These are phyloP conservation scores for Nerophis ophidion DNA, from an alignment of 2,113 vertebrate species.

Conservation along the genomic window DNA sequence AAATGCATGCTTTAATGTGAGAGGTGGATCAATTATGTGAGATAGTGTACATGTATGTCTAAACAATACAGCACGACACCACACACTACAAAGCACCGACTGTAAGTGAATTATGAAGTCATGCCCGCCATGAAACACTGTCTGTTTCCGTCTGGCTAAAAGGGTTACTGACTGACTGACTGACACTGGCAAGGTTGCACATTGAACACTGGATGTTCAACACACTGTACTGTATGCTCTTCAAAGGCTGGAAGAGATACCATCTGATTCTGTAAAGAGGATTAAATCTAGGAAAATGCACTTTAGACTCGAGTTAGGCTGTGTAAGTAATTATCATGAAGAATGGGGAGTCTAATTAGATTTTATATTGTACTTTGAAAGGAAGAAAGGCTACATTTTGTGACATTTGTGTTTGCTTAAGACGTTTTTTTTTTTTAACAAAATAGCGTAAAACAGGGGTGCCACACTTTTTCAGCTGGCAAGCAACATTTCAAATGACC, in stretches of 20 bases:
- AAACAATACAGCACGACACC: constrained; percentile 27
- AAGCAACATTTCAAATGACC: too few species aligned
- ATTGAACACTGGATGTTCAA: constrained; percentile 24
- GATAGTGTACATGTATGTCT: neutral
- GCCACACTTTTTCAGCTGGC: too few species aligned
- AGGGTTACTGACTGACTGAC: constrained; percentile 13
- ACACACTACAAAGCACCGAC: constrained; percentile 23
- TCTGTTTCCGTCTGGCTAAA: constrained; percentile 36
- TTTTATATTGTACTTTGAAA: constrained; percentile 12
- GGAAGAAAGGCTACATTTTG: constrained; percentile 13
- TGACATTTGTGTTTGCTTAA: constrained; percentile 20
- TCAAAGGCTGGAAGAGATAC: constrained; percentile 9
- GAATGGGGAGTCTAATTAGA: constrained; percentile 23
- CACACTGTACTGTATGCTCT: constrained; percentile 23
- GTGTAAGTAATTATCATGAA: constrained; percentile 20
- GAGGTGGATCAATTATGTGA: too few species aligned
- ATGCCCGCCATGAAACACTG: constrained; percentile 18
- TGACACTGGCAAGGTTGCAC: constrained; percentile 18
- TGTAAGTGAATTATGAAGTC: constrained; percentile 41
- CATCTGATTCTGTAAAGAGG: constrained; percentile 29
- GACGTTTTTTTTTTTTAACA: neutral
- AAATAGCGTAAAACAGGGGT: too few species aligned
- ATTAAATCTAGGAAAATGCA: constrained; percentile 19
- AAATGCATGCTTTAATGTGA: too few species aligned
- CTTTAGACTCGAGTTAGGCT: constrained; percentile 16